Evolutionary conservation across 2,797 vertebrate species (phyloP).

Genomic region (Cercopithecus hamlyni): DNA sequence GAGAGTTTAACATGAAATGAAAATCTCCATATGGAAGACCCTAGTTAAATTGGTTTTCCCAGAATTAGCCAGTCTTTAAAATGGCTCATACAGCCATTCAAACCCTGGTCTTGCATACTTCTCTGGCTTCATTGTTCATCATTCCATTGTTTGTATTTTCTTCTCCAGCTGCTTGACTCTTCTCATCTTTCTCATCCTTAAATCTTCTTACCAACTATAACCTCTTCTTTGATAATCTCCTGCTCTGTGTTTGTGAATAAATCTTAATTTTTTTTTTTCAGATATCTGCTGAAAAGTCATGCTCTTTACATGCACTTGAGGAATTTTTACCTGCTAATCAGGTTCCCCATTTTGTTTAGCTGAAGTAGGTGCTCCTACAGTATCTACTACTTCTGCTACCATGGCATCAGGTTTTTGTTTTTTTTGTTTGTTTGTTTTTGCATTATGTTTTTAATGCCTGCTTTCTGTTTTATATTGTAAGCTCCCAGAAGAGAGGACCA

Average conservation of each 20-base stretch:
- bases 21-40: background rate
- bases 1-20: background rate
- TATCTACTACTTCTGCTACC: background rate
- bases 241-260: background rate
- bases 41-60: background rate
- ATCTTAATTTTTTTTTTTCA: background rate
- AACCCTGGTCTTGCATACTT: background rate
- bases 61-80: background rate
- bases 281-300: background rate
- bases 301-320: background rate
- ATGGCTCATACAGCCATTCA: background rate
- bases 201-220: background rate
- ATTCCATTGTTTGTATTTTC: background rate
- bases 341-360: background rate
- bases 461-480: background rate
- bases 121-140: background rate
- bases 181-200: background rate
- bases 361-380: background rate
- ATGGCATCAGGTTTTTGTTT: background rate
- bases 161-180: background rate
- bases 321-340: background rate
- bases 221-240: background rate
- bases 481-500: background rate
- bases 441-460: background rate
- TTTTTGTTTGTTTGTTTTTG: background rate